Conservation (phyloP, 2,888 invertebrate genomes). For the Craniophora ligustri region DNA sequence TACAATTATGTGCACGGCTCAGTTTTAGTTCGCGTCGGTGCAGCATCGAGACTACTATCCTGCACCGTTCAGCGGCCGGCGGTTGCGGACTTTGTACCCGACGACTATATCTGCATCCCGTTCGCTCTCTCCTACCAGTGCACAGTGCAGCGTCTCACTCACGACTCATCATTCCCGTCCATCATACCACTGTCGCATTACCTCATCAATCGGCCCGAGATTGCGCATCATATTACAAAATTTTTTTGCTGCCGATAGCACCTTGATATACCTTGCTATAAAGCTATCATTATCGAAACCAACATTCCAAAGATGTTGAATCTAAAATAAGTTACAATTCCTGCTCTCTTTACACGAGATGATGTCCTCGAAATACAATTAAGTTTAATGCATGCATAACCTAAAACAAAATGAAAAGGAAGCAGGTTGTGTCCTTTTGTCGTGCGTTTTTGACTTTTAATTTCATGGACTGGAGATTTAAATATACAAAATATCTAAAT, state of each 20-base stretch:
- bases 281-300: constrained; percentile 37
- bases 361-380: neutral
- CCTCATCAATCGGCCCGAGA: constrained; percentile 73
- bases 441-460: neutral
- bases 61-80: constrained; percentile 63
- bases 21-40: constrained; percentile 45
- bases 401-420: constrained; percentile 9
- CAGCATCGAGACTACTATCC: constrained; percentile 74
- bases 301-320: constrained; percentile 34
- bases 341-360: neutral
- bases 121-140: constrained; percentile 64
- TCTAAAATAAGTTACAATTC: neutral
- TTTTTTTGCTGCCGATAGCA: constrained; percentile 67
- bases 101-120: constrained; percentile 74
- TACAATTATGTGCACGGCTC: constrained; percentile 29
- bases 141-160: constrained; percentile 56
- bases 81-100: constrained; percentile 81
- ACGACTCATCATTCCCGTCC: constrained; percentile 59
- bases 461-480: neutral
- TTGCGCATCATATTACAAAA: constrained; percentile 66
- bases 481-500: constrained; percentile 10
- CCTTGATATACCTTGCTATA: constrained; percentile 42
- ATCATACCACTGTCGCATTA: constrained; percentile 71
- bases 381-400: neutral
- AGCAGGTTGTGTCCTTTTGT: neutral